Evolutionary conservation across 2,888 invertebrate genomes (phyloP), one percentile per base, ranked within the genome.

Genomic region (Temnothorax rugatulus): DNA sequence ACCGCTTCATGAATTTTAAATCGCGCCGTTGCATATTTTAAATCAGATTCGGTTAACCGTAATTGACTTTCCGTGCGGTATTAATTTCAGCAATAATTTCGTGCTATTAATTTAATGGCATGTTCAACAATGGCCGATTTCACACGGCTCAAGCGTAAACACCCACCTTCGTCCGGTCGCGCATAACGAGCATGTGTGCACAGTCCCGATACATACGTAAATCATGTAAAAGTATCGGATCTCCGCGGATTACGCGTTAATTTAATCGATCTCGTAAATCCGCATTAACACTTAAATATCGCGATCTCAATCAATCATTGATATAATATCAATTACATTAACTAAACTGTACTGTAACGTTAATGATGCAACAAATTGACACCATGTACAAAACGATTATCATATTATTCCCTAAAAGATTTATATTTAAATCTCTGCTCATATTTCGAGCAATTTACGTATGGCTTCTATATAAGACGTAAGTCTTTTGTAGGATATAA

Each of bases 101-200:
- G 79, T 81, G 73, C 73, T 81, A 81, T 81, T 81, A 81, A 81
- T 81, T 81, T 81, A 81, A 81, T 81, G 73, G 79, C 73, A 81
- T 81, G 79, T 73, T 81, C 59, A 81, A 81, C 79, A 81, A 81
- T 81, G 79, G 79, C 79, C 73, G 79, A 81, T 81, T 81, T 81
- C 79, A 81, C 79, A 81, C 79, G 79, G 38, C 59, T 59, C 47
- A 59, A 81, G 47, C 79, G 79, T 81, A 81, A 81, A 81, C 79
- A 81, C 71, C 47, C 73, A 71, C 71, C 79, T 59, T 73, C 50
- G 79, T 59, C 71, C 79, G 73, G 71, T 47, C 73, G 79, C 71
- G 73, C 59, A 50, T 81, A 81, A 81, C 79, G 59, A 73, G 73
- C 47, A 11, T 38, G 79, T 71, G 25, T 81, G 47, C 47, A 77